These are phyloP conservation scores for Argyra leucocephala DNA, from an alignment of 2,888 invertebrate species.

Conservation along the genomic window DNA sequence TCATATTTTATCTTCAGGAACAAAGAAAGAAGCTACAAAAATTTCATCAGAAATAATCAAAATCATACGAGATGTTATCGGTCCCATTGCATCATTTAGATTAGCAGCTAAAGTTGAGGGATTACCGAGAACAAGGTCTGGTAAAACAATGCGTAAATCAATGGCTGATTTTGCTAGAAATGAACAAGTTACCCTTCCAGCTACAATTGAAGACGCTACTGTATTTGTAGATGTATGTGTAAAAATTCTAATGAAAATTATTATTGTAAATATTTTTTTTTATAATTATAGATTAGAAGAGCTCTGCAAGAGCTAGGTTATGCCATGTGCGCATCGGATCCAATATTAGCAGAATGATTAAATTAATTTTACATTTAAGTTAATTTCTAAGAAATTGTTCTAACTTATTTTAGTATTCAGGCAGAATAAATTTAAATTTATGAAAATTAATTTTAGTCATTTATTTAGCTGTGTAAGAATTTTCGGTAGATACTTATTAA, in stretches of 20 bases:
- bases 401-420: not conserved
- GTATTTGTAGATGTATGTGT: constrained; percentile 56
- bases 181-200: constrained; percentile 66
- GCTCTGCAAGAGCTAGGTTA: constrained; percentile 68
- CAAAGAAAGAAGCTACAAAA: constrained; percentile 30
- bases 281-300: constrained; percentile 48
- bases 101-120: constrained; percentile 68
- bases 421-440: not conserved
- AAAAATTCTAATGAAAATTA: not conserved
- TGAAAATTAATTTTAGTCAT: too few relatives aligned
- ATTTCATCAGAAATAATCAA: constrained; percentile 40
- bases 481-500: too few relatives aligned
- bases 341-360: constrained; percentile 31
- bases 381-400: not conserved
- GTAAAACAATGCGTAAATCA: constrained; percentile 63
- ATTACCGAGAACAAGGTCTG: constrained; percentile 80
- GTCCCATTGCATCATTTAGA: constrained; percentile 79
- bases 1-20: constrained; percentile 15
- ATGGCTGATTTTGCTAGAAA: constrained; percentile 77
- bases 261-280: not conserved
- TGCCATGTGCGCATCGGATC: constrained; percentile 62
- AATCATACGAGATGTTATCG: constrained; percentile 41
- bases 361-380: not conserved
- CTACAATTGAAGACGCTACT: constrained; percentile 77
- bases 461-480: too few relatives aligned